Conservation (phyloP, 1,140 invertebrate species). For the Pygmarrhopalites habei region DNA sequence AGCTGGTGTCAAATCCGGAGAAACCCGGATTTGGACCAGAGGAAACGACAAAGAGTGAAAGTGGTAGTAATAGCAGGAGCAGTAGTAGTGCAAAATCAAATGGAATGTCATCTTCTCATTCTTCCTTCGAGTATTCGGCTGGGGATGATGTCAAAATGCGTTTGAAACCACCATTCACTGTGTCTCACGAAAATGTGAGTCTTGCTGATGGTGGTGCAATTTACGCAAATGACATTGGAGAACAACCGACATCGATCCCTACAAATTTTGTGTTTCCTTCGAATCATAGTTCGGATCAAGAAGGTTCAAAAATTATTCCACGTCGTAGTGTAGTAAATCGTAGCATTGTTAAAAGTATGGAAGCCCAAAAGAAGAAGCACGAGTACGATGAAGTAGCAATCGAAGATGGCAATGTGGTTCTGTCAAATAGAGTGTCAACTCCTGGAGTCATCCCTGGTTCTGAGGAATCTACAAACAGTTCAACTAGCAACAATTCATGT, state of each 20-base stretch:
- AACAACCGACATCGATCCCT: not conserved
- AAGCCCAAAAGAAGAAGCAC: not conserved
- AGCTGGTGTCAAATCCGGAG: too few species aligned
- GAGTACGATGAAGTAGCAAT: constrained; percentile 37
- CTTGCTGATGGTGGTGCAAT: not conserved
- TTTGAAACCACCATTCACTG: too few species aligned
- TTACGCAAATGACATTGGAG: not conserved
- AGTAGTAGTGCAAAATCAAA: too few species aligned
- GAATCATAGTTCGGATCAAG: not conserved
- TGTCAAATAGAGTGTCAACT: not conserved
- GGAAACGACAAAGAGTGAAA: too few species aligned
- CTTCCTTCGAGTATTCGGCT: too few species aligned
- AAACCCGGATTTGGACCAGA: too few species aligned
- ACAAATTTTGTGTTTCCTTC: not conserved
- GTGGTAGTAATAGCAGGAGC: too few species aligned
- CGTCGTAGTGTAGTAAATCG: not conserved
- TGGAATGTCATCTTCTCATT: too few species aligned
- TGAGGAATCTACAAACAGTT: constrained; percentile 11
- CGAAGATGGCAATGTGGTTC: constrained; percentile 33
- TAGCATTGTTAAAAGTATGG: not conserved
- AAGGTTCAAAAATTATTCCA: not conserved
- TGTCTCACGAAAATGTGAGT: too few species aligned
- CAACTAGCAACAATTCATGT: not conserved
- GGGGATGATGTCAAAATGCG: too few species aligned
- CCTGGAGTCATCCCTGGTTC: not conserved